Conservation (phyloP, 1,140 invertebrate genomes). For the Polypedilum pembai region DNA sequence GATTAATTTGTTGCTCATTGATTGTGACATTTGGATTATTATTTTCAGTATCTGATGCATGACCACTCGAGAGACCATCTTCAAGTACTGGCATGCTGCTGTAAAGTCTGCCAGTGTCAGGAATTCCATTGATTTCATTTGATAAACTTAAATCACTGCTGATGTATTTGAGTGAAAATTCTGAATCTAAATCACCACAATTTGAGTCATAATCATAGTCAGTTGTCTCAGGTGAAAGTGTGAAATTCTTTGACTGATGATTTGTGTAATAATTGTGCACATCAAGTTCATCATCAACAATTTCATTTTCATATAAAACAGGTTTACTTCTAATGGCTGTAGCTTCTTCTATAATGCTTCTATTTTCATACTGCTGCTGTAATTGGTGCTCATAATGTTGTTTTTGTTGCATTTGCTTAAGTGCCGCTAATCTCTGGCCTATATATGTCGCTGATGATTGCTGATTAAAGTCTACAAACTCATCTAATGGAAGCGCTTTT, state of each 20-base stretch:
- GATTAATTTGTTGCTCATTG: conserved; percentile 31
- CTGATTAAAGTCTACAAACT: background rate
- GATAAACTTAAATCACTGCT: conserved; percentile 54
- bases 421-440: conserved; percentile 39
- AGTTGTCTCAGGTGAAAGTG: conserved; percentile 81
- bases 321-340: background rate
- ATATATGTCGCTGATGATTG: conserved; percentile 35
- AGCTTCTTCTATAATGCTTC: background rate
- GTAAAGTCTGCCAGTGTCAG: conserved; percentile 51
- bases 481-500: conserved; percentile 24
- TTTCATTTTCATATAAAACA: conserved; percentile 3
- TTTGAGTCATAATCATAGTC: conserved; percentile 85
- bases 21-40: conserved; percentile 49
- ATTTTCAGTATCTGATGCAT: conserved; percentile 80
- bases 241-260: conserved; percentile 48
- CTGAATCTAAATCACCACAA: conserved; percentile 68
- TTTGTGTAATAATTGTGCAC: background rate
- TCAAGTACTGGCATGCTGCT: conserved; percentile 81
- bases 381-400: conserved; percentile 1
- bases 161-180: conserved; percentile 64
- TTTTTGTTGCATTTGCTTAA: conserved; percentile 22
- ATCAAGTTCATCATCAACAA: conserved; percentile 3
- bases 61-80: conserved; percentile 79
- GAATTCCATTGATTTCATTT: conserved; percentile 42
- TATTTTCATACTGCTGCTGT: conserved; percentile 24